Evolutionary conservation across 2,888 invertebrate genomes (phyloP).

Genomic region (Xestoiulus laeticollis): DNA sequence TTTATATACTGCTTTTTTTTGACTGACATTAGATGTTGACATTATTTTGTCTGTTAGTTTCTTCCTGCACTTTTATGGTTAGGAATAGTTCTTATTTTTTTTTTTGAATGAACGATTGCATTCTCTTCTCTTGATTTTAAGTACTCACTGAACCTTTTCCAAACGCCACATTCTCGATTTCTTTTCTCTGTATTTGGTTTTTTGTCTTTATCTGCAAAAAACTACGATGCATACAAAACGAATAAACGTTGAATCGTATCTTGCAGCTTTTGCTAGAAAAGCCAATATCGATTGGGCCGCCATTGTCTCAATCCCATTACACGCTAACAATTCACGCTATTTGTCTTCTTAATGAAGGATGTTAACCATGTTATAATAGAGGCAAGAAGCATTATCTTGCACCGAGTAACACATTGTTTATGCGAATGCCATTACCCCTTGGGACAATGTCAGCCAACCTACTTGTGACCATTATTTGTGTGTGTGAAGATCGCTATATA

Average conservation of each 20-base stretch:
- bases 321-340: not conserved
- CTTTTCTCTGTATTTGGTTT: not conserved
- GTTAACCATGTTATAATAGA: not conserved
- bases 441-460: not conserved
- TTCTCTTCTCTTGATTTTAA: not conserved
- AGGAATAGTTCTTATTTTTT: not conserved
- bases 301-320: not conserved
- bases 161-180: not conserved
- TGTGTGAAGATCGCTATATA: not conserved
- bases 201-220: not conserved
- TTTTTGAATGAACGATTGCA: not conserved
- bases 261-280: not conserved
- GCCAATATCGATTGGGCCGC: not conserved
- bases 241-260: not conserved
- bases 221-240: not conserved
- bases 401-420: no score
- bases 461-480: not conserved
- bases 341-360: not conserved
- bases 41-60: no score
- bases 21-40: no score
- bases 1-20: no score
- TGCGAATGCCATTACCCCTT: not conserved
- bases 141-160: not conserved
- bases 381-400: not conserved
- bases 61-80: not conserved